Percentiles rank a stretch among this genome's conserved stretches.
Evolutionary conservation across 2,113 vertebrate species (phyloP).

Genomic region (Hoplias malabaricus): DNA sequence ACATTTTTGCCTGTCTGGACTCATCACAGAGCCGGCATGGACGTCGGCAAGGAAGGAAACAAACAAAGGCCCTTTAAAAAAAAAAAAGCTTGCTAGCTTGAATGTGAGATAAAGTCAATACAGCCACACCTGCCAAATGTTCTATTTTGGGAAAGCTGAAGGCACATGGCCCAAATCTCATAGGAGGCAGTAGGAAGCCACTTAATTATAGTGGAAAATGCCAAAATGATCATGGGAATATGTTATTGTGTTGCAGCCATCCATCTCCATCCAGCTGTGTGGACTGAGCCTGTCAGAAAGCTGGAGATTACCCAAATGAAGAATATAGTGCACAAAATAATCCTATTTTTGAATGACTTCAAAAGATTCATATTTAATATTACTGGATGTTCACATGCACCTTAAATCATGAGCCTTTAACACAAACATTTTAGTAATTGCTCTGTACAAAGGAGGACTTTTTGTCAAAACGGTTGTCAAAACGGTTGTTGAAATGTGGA

Average conservation of each 20-base stretch:
- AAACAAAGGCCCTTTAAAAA: slow-evolving; percentile 6
- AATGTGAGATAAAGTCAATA: slow-evolving; percentile 10
- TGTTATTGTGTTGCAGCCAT: not conserved
- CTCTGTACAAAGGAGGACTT: too few relatives aligned
- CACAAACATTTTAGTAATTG: too few relatives aligned
- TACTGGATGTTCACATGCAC: too few relatives aligned
- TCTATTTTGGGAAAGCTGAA: not conserved
- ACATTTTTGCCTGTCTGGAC: not conserved
- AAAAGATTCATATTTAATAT: not conserved
- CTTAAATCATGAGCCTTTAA: too few relatives aligned
- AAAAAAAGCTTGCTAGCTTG: not conserved
- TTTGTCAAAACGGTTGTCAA: too few relatives aligned
- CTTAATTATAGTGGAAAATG: not conserved
- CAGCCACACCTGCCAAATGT: not conserved
- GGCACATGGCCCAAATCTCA: not conserved
- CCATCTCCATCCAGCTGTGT: not conserved
- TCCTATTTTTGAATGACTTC: not conserved
- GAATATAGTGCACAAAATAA: not conserved
- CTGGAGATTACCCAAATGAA: not conserved
- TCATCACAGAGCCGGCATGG: not conserved
- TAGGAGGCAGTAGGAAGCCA: not conserved
- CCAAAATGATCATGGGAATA: not conserved
- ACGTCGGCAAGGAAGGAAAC: not conserved
- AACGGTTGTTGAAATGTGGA: too few relatives aligned
- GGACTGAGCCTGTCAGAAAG: not conserved